Base-by-base conservation (phyloP, 2,888 invertebrate species). In the Hemicrepidius hirtus region DNA sequence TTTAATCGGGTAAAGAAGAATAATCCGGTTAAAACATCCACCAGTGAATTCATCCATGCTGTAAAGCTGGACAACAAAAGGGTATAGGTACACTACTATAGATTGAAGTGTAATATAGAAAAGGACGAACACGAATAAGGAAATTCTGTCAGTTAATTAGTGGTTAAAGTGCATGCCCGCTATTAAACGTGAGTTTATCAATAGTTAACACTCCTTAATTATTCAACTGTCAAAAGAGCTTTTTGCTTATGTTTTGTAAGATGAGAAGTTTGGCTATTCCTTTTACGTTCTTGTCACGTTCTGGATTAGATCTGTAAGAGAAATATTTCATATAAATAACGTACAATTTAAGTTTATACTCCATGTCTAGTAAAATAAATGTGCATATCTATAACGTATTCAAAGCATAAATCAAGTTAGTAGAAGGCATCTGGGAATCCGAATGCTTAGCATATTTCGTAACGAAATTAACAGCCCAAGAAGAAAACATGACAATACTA, bases 21-120 rank as follows among this genome's bases (percentile, higher is more conserved):
- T 24, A 53, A 53, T 53, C 53, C 53, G 28, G 53, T 53, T 53
- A 53, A 53, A 32, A 53, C 28, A 28, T 53, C 53, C 28, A 9
- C 3, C n/a, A 2, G 53, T 13, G 53, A 18, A 28, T 28, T 53
- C 53, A 53, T 28, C 16, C 53, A 53, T 28, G 12, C n/a, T 6
- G 13, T 53, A 16, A 32, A 53, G 13, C 53, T 28, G 24, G 1
- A 16, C 13, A 0, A 53, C 53, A 53, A 53, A 53, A 53, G 53
- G 24, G 13, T 13, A 28, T n/a, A n/a, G n/a, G n/a, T n/a, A n/a
- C n/a, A n/a, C n/a, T n/a, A n/a, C n/a, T n/a, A 3, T 32, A 53
- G 53, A 53, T 53, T 13, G 28, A 53, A 24, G 28, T 53, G 28
- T 28, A 12, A 53, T 53, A 13, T 53, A 53, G 53, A 32, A 20